A percentile compares a stretch with the other conserved stretches of the same genome.
These are phyloP conservation scores for Tricholaema leucomelas DNA, from an alignment of 2,113 vertebrate genomes.

Conservation along the genomic window DNA sequence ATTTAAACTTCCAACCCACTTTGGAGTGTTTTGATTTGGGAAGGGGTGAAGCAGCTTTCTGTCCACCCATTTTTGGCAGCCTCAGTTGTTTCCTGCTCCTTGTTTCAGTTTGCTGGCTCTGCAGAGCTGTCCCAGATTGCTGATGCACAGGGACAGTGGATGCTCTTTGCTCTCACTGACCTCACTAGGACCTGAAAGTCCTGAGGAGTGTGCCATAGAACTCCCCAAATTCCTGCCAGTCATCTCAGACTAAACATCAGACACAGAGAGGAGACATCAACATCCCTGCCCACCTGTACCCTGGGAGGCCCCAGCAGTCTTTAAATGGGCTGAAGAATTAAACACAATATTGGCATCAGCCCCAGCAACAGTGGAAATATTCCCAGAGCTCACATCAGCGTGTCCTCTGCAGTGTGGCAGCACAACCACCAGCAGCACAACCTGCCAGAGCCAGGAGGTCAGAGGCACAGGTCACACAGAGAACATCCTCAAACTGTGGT, in stretches of 20 bases:
- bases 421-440: background rate
- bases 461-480: background rate
- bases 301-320: background rate
- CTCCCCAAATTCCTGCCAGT: background rate
- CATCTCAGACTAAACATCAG: background rate
- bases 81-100: background rate
- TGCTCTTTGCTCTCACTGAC: background rate
- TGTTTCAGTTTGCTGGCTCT: fast-evolving
- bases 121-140: fast-evolving
- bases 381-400: fast-evolving
- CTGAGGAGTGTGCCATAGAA: fast-evolving
- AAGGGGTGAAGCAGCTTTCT: too few relatives aligned
- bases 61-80: background rate
- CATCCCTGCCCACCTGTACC: too few relatives aligned
- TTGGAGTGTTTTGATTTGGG: too few relatives aligned
- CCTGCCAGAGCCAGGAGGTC: background rate
- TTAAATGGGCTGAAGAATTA: background rate
- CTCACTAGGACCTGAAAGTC: fast-evolving
- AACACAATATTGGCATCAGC: background rate
- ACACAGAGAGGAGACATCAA: background rate
- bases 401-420: too few relatives aligned
- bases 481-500: background rate
- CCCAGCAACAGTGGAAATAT: background rate
- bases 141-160: fast-evolving
- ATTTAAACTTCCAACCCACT: too few relatives aligned